A percentile compares a stretch with the other conserved stretches of the same genome.
Evolutionary conservation across 92 coral and sea anemone species (phyloP).

Genomic region (Zoanthus sansibaricus): DNA sequence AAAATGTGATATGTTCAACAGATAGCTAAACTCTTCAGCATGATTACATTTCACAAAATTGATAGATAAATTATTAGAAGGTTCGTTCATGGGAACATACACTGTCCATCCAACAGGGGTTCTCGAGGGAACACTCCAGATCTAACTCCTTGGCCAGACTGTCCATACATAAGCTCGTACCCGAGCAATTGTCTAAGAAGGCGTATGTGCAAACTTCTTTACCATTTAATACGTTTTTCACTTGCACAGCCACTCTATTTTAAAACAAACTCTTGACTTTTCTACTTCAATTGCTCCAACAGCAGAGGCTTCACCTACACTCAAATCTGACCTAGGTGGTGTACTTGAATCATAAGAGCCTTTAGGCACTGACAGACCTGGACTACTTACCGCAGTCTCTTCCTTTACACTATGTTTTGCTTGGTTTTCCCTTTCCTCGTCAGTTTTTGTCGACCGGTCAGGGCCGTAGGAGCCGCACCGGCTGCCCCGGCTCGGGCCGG

Average conservation of each 20-base stretch:
- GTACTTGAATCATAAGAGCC: constrained; percentile 13
- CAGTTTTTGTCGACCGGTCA: no score
- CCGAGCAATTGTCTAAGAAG: constrained; percentile 66
- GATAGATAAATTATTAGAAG: constrained; percentile 16
- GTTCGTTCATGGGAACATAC: constrained; percentile 64
- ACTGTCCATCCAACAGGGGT: constrained; percentile 71
- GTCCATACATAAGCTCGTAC: constrained; percentile 57
- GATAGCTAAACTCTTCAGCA: constrained; percentile 45
- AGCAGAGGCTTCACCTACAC: constrained; percentile 13
- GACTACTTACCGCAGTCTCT: constrained; percentile 29
- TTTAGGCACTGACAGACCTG: constrained; percentile 27
- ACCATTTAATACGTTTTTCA: constrained; percentile 23
- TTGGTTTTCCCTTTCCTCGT: no score
- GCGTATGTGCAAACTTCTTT: constrained; percentile 59
- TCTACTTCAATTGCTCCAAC: constrained; percentile 21
- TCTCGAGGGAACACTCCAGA: constrained; percentile 30
- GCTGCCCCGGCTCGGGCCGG: no score
- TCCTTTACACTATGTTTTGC: no score
- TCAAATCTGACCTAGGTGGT: constrained; percentile 23
- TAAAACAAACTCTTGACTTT: constrained; percentile 49
- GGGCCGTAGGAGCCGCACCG: no score
- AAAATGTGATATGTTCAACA: constrained; percentile 64
- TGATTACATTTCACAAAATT: constrained; percentile 42
- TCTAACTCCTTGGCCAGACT: constrained; percentile 52
- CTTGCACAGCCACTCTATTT: constrained; percentile 51